Conservation (phyloP, 1,140 invertebrate genomes). For the Listronotus bonariensis region DNA sequence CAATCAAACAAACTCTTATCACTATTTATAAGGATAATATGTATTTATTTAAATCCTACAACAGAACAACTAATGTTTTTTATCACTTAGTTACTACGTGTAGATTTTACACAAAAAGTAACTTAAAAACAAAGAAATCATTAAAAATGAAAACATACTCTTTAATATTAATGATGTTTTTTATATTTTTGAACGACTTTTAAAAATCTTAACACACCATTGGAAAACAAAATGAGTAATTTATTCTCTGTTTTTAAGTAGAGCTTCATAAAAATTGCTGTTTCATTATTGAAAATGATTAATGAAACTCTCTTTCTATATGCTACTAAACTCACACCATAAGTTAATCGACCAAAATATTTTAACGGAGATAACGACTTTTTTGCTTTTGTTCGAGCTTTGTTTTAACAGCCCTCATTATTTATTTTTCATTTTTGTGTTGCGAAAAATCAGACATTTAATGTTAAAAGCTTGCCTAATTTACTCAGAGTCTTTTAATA, state of each 20-base stretch:
- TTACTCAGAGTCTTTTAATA: background rate
- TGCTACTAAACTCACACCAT: constrained; percentile 41
- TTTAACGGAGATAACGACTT: constrained; percentile 20
- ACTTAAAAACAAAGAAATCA: too few relatives aligned
- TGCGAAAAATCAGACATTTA: constrained; percentile 3
- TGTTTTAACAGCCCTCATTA: constrained; percentile 28
- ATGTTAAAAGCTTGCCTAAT: background rate
- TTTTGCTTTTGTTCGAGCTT: constrained; percentile 27
- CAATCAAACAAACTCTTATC: too few relatives aligned
- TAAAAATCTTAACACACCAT: constrained; percentile 35
- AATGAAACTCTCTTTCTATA: constrained; percentile 35
- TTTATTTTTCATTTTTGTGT: constrained; percentile 4
- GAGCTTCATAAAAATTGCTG: constrained; percentile 27
- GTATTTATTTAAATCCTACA: too few relatives aligned
- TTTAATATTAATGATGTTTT: constrained; percentile 19
- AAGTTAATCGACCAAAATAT: constrained; percentile 46
- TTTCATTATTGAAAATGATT: constrained; percentile 38
- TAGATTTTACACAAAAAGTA: too few relatives aligned
- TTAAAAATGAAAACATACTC: too few relatives aligned
- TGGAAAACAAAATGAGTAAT: constrained; percentile 29
- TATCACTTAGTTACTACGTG: too few relatives aligned
- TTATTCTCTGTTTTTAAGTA: constrained; percentile 27
- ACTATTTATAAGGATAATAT: too few relatives aligned
- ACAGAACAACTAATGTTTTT: too few relatives aligned
- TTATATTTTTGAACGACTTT: constrained; percentile 28